Base-by-base conservation (phyloP, 2,888 invertebrate genomes). In the Iphiclides podalirius region DNA sequence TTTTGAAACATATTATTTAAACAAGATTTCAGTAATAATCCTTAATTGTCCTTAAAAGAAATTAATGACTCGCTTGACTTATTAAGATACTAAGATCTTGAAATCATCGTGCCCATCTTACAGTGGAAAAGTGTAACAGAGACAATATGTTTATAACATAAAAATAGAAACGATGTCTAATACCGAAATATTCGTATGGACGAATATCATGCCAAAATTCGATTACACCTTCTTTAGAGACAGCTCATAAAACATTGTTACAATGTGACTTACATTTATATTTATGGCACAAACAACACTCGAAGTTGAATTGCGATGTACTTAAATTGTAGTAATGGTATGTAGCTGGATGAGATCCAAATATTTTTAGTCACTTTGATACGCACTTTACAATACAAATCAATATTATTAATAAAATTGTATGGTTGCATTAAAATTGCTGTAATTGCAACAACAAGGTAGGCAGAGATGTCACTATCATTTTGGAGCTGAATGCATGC, bases 251-350 rank as follows among this genome's bases (percentile, higher is more conserved):
- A 20, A 20, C 38, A 48, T 43, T 4, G 33, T 42, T 43, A 34
- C 26, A 48, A 16, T 26, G 38, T 48, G 38, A 43, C 23, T 20
- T 9, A 37, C 16, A 12, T 42, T 37, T 37, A 41, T 43, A 48
- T 48, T 38, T 43, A 43, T 16, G 33, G 37, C 23, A 26, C 13
- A 38, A 37, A 43, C 48, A 42, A 36, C 41, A 33, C 26, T 33
- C 11, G 38, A 34, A 33, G 23, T 20, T 20, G 20, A 37, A 37
- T 47, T 31, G 47, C 20, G 12, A 26, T 34, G 23, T 34, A 34
- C 39, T 14, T 40, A 34, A 48, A 36, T 48, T 41, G 47, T 12
- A 37, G 13, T 20, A 36, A 31, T 12, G 12, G 28, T 11, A 34
- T 16, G 9, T 4, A 12, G 9, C 15, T 48, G 48, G 43, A 48